Base-by-base conservation (phyloP, 2,888 invertebrate genomes). In the Chrysodeixis includens region DNA sequence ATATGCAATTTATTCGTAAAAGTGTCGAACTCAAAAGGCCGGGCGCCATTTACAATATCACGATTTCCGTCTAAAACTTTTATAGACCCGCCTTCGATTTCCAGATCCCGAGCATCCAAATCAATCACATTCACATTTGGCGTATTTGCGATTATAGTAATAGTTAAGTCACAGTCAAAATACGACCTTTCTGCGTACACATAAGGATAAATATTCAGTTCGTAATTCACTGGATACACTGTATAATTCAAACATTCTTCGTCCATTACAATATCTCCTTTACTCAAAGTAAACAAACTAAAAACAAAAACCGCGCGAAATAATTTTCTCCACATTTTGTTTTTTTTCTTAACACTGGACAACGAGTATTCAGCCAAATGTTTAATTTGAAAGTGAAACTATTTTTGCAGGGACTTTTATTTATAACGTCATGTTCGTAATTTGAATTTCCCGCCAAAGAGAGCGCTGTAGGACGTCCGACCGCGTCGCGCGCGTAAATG, bases 241-340 rank as follows among this genome's bases (percentile, higher is more conserved):
- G 94, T 94, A 53, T 93, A 95, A 74, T 94, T 93, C 16, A 94
- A 82, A 77, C 95, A 95, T 76, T 94, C 94, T 81, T 94, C 94
- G 55, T 92, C 90, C 35, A 79, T 69, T 16, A 90, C 75, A 32
- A 88, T 77, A 66, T 87, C 85, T 12, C 85, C 90, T 32, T 86
- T 86, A 18, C 84, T 81, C n/a, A 87, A 79, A 8, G 83, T 83
- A 63, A 86, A 78, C 14, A 90, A 73, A 56, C 85, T 67, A 30
- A 87, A 44, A 66, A 84, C 74, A 7, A 86, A 84, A 82, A 85
- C 57, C 56, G 70, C 75, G 70, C 74, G 67, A 74, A 86, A 74
- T 77, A 86, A 74, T 77, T 85, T 80, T 74, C 83, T 87, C 26
- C 32, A 35, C 76, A 60, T 71, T 68, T 78, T 67, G 7, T 32